phyloP scores from a whole-genome alignment of 2,888 invertebrate genomes.

The Strigamia crassipes region DNA sequence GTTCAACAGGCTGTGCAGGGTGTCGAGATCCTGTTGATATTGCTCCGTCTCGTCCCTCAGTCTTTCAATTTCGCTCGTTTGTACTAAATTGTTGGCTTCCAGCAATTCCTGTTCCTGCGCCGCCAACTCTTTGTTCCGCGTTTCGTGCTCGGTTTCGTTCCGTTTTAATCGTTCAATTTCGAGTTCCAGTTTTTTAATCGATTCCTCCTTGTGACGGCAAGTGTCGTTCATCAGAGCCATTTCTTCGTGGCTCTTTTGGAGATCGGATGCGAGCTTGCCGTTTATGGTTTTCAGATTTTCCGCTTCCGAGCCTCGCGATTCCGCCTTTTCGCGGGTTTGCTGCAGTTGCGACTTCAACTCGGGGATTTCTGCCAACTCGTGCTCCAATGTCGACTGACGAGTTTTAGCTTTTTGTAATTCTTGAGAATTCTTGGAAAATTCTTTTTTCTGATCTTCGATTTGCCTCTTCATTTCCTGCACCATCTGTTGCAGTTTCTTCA shows the following conservation, averaged over 20 bases:
- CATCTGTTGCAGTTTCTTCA: not conserved
- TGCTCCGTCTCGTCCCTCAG: constrained; percentile 49
- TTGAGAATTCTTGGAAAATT: not conserved
- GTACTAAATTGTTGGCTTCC: constrained; percentile 48
- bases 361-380: not conserved
- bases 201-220: not conserved
- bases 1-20: constrained; percentile 11
- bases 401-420: not conserved
- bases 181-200: not conserved
- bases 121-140: not conserved
- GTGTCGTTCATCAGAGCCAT: not conserved
- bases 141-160: not conserved
- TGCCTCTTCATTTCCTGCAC: constrained; percentile 13
- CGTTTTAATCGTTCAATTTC: constrained; percentile 23
- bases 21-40: not conserved
- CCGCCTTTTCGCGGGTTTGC: not conserved
- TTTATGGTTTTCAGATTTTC: not conserved
- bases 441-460: constrained; percentile 24
- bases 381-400: not conserved
- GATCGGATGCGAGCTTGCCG: not conserved
- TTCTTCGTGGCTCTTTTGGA: not conserved
- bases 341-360: not conserved
- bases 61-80: constrained; percentile 49
- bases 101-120: not conserved
- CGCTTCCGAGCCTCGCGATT: not conserved